Percentiles rank a stretch among this genome's conserved stretches.
Conservation (phyloP, 2,888 invertebrate genomes). For the Euphydryas editha region DNA sequence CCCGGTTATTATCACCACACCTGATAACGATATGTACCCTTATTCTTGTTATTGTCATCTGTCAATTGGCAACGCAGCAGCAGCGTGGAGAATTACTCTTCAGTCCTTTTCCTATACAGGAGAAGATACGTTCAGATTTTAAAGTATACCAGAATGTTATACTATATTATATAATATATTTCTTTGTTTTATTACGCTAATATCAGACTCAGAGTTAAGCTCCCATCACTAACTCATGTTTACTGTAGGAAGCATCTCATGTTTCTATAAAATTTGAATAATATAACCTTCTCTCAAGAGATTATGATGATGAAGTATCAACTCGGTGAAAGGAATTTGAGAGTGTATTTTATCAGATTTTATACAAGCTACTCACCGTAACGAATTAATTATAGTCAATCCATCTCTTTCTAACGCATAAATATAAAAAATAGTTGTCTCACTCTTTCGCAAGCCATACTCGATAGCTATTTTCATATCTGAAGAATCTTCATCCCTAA, state of each 20-base stretch:
- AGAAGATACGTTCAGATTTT: too few species aligned
- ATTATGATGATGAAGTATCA: slow-evolving; percentile 2
- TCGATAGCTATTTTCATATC: neutral
- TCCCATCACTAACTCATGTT: neutral
- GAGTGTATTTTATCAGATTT: slow-evolving; percentile 3
- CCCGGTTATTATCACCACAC: too few species aligned
- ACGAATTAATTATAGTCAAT: neutral
- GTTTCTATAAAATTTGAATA: neutral
- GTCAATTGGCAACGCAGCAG: too few species aligned
- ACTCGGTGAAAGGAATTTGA: neutral
- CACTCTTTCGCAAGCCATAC: neutral
- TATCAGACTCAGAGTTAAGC: too few species aligned
- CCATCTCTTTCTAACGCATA: neutral
- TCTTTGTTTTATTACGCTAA: too few species aligned
- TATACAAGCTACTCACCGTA: neutral
- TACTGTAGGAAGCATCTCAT: neutral
- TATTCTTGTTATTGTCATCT: too few species aligned
- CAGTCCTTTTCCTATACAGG: too few species aligned
- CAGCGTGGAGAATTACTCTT: too few species aligned
- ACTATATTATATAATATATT: too few species aligned
- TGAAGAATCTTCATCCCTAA: neutral
- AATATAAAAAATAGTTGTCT: neutral
- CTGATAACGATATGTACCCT: too few species aligned
- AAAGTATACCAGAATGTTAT: too few species aligned
- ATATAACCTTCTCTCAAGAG: neutral